Percentiles rank a stretch among this genome's conserved stretches.
Evolutionary conservation across 2,797 vertebrate species (phyloP).

Genomic region (Lepidocolaptes lacrymiger): DNA sequence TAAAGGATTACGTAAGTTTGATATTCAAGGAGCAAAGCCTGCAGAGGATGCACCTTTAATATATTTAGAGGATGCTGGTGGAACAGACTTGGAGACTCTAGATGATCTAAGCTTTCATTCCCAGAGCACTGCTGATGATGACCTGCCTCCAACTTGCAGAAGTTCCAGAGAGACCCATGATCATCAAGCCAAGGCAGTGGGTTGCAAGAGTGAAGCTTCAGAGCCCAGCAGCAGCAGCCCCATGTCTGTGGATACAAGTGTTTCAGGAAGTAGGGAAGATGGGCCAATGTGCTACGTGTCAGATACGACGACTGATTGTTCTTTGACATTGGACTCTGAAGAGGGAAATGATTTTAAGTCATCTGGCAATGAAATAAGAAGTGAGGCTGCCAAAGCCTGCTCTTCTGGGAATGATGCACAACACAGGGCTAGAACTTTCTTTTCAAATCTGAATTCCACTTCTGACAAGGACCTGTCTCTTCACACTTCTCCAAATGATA

Average conservation of each 20-base stretch:
- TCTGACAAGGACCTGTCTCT: conserved; percentile 69
- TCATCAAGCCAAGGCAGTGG: conserved; percentile 56
- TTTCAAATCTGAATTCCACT: conserved; percentile 76
- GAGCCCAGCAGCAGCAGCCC: conserved; percentile 81
- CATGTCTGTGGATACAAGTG: conserved; percentile 78
- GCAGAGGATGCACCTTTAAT: conserved; percentile 72
- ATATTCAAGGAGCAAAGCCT: conserved; percentile 76
- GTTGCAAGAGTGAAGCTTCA: conserved; percentile 74
- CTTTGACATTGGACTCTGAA: conserved; percentile 87
- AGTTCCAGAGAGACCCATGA: background rate
- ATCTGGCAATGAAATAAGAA: conserved; percentile 57
- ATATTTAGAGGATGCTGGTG: conserved; percentile 71
- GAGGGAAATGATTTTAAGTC: conserved; percentile 80
- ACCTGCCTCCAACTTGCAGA: background rate
- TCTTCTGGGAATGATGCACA: conserved; percentile 17
- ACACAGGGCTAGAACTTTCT: conserved; percentile 67
- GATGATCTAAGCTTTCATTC: conserved; percentile 51
- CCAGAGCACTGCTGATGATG: background rate
- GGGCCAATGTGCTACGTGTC: conserved; percentile 77
- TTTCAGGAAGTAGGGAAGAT: conserved; percentile 79
- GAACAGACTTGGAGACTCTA: conserved; percentile 74
- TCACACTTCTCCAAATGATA: conserved; percentile 40
- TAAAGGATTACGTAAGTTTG: conserved; percentile 82
- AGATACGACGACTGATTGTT: conserved; percentile 86
- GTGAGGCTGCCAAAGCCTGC: conserved; percentile 3